These are phyloP conservation scores for Cataglyphis cursor DNA, from an alignment of 2,888 invertebrate genomes.

Conservation along the genomic window DNA sequence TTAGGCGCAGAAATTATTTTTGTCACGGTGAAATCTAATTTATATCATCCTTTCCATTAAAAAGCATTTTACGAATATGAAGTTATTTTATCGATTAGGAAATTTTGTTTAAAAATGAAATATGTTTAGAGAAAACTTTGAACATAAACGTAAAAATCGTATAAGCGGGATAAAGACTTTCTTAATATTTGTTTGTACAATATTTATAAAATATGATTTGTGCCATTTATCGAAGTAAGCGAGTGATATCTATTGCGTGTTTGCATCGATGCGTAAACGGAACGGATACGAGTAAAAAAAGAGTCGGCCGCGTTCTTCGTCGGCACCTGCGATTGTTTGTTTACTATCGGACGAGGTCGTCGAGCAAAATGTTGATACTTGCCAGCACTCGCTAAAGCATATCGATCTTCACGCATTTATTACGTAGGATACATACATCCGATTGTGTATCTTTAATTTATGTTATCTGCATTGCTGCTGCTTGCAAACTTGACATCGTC, in stretches of 20 bases:
- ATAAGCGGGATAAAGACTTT: neutral
- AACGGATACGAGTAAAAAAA: conserved; percentile 34
- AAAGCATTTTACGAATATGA: neutral
- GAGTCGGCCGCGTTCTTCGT: conserved; percentile 9
- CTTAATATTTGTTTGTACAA: neutral
- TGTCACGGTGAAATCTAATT: neutral
- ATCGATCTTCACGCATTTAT: conserved; percentile 29
- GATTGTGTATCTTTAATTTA: conserved; percentile 8
- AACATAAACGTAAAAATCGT: neutral
- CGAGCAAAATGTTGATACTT: conserved; percentile 12
- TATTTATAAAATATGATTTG: conserved; percentile 6
- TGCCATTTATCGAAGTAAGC: neutral
- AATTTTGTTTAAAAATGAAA: neutral
- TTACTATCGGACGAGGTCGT: conserved; percentile 31
- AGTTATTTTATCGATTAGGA: neutral
- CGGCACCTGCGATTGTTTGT: conserved; percentile 30
- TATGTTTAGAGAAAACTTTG: neutral
- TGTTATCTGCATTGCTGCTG: neutral
- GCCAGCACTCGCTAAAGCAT: neutral
- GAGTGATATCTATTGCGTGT: neutral
- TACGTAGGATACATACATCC: neutral
- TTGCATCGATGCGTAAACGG: conserved; percentile 33
- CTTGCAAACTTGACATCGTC: neutral
- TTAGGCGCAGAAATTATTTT: neutral
- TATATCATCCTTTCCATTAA: neutral